Percentiles rank a stretch among this genome's conserved stretches.
These are phyloP conservation scores for Chitala chitala DNA, from an alignment of 2,113 vertebrate genomes.

Conservation along the genomic window DNA sequence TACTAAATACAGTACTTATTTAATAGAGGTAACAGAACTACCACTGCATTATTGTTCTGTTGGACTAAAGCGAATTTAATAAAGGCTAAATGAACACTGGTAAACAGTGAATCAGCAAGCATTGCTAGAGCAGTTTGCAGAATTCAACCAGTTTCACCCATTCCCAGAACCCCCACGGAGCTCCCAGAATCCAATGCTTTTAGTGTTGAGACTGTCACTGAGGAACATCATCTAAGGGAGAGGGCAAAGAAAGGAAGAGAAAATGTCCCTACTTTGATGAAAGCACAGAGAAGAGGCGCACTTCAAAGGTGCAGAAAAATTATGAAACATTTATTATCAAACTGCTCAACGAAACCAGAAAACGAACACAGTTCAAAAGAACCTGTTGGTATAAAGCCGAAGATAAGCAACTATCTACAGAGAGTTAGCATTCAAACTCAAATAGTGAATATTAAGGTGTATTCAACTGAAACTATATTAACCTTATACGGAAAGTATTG, in stretches of 20 bases:
- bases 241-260: background rate
- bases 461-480: no score
- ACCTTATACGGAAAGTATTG: no score
- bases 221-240: background rate
- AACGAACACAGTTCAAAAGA: conserved; percentile 1
- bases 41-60: no score
- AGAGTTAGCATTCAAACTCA: no score
- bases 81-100: no score
- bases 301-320: conserved; percentile 1
- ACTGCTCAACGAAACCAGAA: background rate
- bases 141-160: no score
- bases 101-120: no score
- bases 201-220: background rate
- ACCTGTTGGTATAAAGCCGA: background rate
- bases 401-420: background rate
- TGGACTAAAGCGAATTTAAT: no score
- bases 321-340: background rate
- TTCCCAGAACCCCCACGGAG: background rate
- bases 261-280: background rate
- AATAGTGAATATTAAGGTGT: no score
- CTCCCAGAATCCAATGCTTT: background rate
- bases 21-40: no score
- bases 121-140: no score
- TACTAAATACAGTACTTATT: no score
- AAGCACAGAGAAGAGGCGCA: background rate